These are phyloP conservation scores for Tyria jacobaeae DNA, from an alignment of 2,888 invertebrate species.

Conservation along the genomic window DNA sequence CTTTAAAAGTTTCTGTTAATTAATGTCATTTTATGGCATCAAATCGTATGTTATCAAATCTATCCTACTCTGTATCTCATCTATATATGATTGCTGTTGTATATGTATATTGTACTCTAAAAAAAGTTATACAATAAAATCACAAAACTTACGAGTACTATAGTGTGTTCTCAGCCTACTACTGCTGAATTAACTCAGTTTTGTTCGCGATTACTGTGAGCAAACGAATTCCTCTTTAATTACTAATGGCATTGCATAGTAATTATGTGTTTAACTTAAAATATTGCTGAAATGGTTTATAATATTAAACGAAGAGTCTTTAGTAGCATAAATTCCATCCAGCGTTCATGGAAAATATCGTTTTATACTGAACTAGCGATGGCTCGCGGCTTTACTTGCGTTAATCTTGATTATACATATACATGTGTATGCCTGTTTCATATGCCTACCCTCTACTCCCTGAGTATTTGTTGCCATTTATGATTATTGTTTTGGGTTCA, in stretches of 20 bases:
- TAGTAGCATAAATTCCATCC: not conserved
- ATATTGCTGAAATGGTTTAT: slow-evolving; percentile 27
- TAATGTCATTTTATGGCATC: too few species aligned
- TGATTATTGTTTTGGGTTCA: too few species aligned
- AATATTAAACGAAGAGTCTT: slow-evolving; percentile 10
- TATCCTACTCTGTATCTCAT: too few species aligned
- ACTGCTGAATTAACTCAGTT: slow-evolving; percentile 16
- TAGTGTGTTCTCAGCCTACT: slow-evolving; percentile 25
- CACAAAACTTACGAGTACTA: not conserved
- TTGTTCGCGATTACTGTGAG: slow-evolving; percentile 27
- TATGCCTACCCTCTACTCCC: too few species aligned
- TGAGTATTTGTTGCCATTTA: too few species aligned
- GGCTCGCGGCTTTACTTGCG: too few species aligned
- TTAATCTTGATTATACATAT: too few species aligned
- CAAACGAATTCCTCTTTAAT: slow-evolving; percentile 45
- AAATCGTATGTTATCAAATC: too few species aligned
- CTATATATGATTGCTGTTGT: too few species aligned
- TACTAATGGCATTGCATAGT: slow-evolving; percentile 30
- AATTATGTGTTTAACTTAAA: slow-evolving; percentile 31
- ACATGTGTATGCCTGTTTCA: too few species aligned
- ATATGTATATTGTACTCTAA: too few species aligned
- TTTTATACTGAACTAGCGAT: not conserved
- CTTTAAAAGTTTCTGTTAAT: too few species aligned
- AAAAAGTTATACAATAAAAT: not conserved
- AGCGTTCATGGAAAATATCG: not conserved